Percentiles rank a stretch among this genome's conserved stretches.
These are phyloP conservation scores for Cataglyphis albicans DNA, from an alignment of 2,888 invertebrate species.

Conservation along the genomic window DNA sequence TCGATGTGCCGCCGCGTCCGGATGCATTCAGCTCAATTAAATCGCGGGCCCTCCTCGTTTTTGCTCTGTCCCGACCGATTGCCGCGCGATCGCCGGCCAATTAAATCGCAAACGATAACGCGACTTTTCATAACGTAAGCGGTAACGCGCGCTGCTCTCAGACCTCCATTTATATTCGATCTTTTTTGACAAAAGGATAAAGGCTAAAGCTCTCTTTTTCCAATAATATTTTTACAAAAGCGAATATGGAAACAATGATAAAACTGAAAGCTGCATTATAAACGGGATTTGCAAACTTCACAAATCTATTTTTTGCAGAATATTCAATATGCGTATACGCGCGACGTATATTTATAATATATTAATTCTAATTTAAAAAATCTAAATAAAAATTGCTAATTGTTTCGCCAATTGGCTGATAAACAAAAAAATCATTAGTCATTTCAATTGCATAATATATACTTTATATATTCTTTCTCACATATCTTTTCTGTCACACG, in stretches of 20 bases:
- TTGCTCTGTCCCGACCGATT: conserved; percentile 31
- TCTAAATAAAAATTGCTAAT: background rate
- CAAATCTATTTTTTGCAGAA: background rate
- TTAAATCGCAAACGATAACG: conserved; percentile 54
- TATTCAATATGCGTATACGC: background rate
- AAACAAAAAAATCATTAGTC: background rate
- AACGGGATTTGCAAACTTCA: background rate
- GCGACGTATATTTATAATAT: background rate
- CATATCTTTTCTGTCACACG: background rate
- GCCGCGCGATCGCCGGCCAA: conserved; percentile 43
- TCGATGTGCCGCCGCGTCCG: conserved; percentile 45
- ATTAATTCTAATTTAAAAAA: conserved; percentile 14
- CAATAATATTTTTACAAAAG: conserved; percentile 32
- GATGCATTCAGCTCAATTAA: conserved; percentile 70
- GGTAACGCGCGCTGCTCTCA: conserved; percentile 34
- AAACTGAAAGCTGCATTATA: conserved; percentile 18
- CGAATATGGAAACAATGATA: conserved; percentile 6
- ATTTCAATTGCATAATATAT: background rate
- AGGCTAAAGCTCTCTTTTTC: conserved; percentile 3
- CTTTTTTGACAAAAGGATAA: conserved; percentile 29
- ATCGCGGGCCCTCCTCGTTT: conserved; percentile 50
- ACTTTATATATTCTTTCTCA: background rate
- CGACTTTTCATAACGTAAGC: conserved; percentile 47
- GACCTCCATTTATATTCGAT: conserved; percentile 44
- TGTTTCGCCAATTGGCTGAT: background rate